phyloP scores from a whole-genome alignment of 2,113 vertebrate species.

The Esox niger region DNA sequence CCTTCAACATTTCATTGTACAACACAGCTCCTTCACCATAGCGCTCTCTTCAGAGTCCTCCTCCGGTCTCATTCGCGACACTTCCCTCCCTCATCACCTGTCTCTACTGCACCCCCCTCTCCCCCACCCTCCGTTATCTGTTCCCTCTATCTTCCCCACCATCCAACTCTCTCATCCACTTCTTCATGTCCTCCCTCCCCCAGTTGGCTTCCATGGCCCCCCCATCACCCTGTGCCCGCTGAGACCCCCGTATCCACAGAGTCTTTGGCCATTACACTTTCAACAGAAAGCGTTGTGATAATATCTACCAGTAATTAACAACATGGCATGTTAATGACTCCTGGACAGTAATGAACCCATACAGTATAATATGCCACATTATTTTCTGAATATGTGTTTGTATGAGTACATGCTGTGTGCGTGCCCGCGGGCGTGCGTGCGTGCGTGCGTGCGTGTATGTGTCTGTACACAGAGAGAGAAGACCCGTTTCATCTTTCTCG shows the following conservation, averaged over 20 bases:
- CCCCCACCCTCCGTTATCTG: conserved; percentile 68
- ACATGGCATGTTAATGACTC: no score
- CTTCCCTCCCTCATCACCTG: conserved; percentile 70
- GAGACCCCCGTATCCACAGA: conserved; percentile 70
- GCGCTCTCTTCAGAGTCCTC: conserved; percentile 67
- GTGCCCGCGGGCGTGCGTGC: background rate
- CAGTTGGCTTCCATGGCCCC: conserved; percentile 66
- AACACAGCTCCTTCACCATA: conserved; percentile 77
- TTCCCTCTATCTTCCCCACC: conserved; percentile 62
- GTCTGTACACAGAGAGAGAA: no score
- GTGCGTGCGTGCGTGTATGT: background rate
- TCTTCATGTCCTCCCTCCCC: conserved; percentile 68
- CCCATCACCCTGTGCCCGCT: conserved; percentile 66
- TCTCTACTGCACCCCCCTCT: conserved; percentile 76
- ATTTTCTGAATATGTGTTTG: background rate
- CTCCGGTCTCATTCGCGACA: conserved; percentile 53
- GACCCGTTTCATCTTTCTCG: conserved; percentile 58
- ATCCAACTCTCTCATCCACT: conserved; percentile 62
- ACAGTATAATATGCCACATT: no score
- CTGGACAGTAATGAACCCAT: no score
- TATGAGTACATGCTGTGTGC: background rate
- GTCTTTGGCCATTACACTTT: conserved; percentile 59
- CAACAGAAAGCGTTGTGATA: conserved; percentile 65
- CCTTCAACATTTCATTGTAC: conserved; percentile 78
- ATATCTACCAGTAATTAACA: no score